A percentile compares a stretch with the other conserved stretches of the same genome.
Evolutionary conservation across 2,797 vertebrate species (phyloP).

Genomic region (Ispidina picta): DNA sequence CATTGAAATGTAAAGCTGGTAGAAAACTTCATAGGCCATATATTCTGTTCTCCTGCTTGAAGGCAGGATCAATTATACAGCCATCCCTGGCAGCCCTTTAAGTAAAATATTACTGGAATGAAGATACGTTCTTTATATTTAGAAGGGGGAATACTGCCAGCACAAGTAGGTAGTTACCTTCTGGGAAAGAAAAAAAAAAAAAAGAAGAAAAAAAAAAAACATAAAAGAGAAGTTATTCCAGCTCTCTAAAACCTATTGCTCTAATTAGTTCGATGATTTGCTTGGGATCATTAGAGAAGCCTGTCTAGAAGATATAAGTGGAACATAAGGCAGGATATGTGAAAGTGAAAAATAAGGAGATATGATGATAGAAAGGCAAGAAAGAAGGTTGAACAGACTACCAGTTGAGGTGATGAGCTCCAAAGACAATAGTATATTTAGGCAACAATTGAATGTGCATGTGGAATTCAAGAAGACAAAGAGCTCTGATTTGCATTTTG

Average conservation of each 20-base stretch:
- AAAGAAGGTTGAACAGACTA: conserved; percentile 34
- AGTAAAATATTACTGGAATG: conserved; percentile 45
- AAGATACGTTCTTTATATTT: conserved; percentile 54
- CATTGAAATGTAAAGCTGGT: conserved; percentile 49
- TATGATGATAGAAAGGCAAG: background rate
- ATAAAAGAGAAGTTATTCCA: conserved; percentile 13
- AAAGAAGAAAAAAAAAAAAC: background rate
- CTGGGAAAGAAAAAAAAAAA: background rate
- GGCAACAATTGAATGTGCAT: background rate
- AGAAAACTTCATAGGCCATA: conserved; percentile 10
- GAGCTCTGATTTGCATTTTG: background rate
- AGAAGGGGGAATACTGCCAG: conserved; percentile 3
- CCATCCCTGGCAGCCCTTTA: conserved; percentile 23
- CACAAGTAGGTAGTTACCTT: conserved; percentile 23
- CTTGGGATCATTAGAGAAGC: conserved; percentile 59
- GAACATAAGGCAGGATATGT: conserved; percentile 19
- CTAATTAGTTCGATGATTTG: conserved; percentile 62
- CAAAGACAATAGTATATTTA: conserved; percentile 1
- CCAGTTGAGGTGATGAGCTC: background rate
- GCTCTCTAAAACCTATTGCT: conserved; percentile 41
- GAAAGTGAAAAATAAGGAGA: conserved; percentile 34
- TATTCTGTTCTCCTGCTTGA: conserved; percentile 19
- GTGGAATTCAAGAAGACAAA: conserved; percentile 20
- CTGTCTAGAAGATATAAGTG: conserved; percentile 27
- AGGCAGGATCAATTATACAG: conserved; percentile 51